Evolutionary conservation across 1,140 invertebrate genomes (phyloP), one percentile per base, ranked within the genome.

Genomic region (Hylaeus anthracinus): DNA sequence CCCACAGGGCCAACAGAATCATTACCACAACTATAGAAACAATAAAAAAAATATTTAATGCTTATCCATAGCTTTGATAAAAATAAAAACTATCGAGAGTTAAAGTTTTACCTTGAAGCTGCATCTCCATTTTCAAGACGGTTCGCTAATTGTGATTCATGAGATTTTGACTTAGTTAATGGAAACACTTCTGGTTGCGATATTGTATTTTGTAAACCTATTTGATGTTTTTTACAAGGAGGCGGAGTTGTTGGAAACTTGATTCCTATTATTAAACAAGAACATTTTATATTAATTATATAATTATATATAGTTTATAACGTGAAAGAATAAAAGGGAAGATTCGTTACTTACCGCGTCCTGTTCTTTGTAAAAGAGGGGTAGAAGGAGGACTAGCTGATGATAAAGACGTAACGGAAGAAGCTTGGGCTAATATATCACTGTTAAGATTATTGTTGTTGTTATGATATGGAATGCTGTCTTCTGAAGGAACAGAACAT

Each of bases 141-240:
- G 94, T 94, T 96, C 48, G 95, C 96, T 41, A 98, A 94, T 91
- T 98, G 97, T 10, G 97, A 98, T 93, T 98, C 98, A 92, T 98
- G 97, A 51, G 98, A 98, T 89, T 97, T 97, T 73, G 97, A 98
- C 93, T 98, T 98, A 48, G 96, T 97, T 72, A 98, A 94, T 26
- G 97, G 95, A 90, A 95, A 95, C 45, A 93, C 91, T 84, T 96
- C 95, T 72, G 94, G 93, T 79, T 94, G 91, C 43, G 94, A 87
- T 58, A 93, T 91, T 84, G 88, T 90, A 82, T 90, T 89, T 84
- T 94, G 92, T 69, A 94, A 90, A 79, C 92, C 91, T 51, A 95
- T 95, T 78, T 96, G 94, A 92, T 96, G 95, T 90, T 96, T 97
- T 86, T 95, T 96, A 77, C 94, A 94, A 39, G 97, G 95, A 63